These are phyloP conservation scores for Arnoldichthys spilopterus DNA, from an alignment of 2,797 vertebrate genomes.

Conservation along the genomic window DNA sequence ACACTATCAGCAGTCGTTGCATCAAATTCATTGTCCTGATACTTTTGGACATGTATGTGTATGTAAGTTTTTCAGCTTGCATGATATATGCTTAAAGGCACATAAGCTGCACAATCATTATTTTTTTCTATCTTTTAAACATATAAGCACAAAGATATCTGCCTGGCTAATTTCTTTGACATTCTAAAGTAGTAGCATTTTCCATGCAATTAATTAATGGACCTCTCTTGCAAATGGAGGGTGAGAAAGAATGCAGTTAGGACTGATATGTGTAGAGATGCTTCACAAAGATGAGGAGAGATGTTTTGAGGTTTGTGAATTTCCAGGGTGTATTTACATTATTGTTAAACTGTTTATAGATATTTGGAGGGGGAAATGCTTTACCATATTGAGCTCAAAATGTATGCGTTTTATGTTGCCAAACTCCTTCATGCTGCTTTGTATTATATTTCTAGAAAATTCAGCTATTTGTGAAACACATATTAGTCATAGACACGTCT, in stretches of 20 bases:
- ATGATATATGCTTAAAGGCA: background rate
- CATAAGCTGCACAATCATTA: conserved; percentile 13
- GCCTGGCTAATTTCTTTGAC: background rate
- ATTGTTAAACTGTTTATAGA: background rate
- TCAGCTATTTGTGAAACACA: background rate
- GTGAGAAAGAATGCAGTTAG: background rate
- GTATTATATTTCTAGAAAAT: conserved; percentile 20
- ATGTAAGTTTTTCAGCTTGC: background rate
- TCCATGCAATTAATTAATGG: no score
- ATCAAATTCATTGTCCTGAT: background rate
- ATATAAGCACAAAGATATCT: conserved; percentile 27
- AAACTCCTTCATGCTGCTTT: conserved; percentile 34
- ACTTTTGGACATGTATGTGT: background rate
- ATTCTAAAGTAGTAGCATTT: background rate
- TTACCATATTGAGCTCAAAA: background rate
- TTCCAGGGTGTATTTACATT: background rate
- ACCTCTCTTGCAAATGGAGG: background rate
- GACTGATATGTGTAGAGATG: background rate
- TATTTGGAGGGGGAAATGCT: background rate
- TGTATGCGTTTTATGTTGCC: conserved; percentile 33
- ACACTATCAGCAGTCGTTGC: no score
- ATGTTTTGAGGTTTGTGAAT: background rate
- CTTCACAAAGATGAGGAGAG: background rate
- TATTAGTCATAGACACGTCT: background rate
- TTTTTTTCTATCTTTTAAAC: background rate